phyloP scores from a whole-genome alignment of 2,797 vertebrate genomes.

The Sebastes vulpes region DNA sequence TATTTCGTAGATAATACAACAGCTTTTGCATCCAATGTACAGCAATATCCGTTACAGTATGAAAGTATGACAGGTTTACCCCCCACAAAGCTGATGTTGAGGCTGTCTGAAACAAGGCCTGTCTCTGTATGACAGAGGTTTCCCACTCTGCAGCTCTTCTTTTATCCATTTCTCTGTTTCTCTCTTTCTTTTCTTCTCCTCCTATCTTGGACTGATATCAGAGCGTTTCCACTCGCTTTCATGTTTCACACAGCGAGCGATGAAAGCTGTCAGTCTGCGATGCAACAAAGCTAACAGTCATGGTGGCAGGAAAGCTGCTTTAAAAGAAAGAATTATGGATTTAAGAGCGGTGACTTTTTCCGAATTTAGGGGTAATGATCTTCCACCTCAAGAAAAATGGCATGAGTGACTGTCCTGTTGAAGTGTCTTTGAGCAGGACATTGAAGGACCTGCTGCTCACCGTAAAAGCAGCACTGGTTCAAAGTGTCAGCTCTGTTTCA shows the following conservation, averaged over 20 bases:
- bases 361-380: conserved; percentile 45
- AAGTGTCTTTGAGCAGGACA: conserved; percentile 44
- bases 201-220: conserved; percentile 73
- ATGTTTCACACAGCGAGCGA: conserved; percentile 54
- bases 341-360: conserved; percentile 44
- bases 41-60: not conserved
- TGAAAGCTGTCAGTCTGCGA: conserved; percentile 62
- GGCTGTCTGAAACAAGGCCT: conserved; percentile 42
- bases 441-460: conserved; percentile 27
- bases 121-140: conserved; percentile 35
- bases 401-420: conserved; percentile 7
- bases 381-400: conserved; percentile 56
- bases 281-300: conserved; percentile 71
- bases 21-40: not conserved
- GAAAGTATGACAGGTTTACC: not conserved
- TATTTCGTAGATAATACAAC: not conserved
- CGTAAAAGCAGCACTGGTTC: conserved; percentile 20
- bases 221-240: conserved; percentile 68
- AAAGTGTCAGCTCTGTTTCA: conserved; percentile 7
- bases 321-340: conserved; percentile 61
- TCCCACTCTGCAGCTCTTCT: conserved; percentile 24
- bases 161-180: conserved; percentile 34
- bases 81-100: not conserved
- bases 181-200: conserved; percentile 31
- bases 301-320: conserved; percentile 29